phyloP scores from a whole-genome alignment of 2,797 vertebrate genomes.

The Parambassis ranga region DNA sequence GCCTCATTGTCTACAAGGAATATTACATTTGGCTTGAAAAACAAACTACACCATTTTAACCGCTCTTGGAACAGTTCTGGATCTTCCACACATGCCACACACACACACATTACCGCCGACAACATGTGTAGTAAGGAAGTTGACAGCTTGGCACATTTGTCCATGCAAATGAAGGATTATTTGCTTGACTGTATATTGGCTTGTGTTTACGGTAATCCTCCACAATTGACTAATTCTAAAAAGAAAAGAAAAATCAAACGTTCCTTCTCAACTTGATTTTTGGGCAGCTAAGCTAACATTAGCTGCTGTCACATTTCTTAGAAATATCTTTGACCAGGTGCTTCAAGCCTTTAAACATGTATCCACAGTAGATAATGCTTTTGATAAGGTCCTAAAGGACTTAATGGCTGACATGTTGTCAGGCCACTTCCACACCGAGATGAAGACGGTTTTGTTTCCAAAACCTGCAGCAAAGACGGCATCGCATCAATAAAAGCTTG shows the following conservation, averaged over 20 bases:
- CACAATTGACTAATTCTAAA: conserved; percentile 30
- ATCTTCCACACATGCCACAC: conserved; percentile 31
- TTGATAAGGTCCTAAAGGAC: too few species aligned
- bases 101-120: conserved; percentile 34
- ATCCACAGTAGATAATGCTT: too few species aligned
- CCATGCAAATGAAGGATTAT: conserved; percentile 20
- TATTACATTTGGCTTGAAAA: conserved; percentile 64
- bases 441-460: too few species aligned
- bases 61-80: conserved; percentile 48
- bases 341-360: too few species aligned
- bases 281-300: too few species aligned
- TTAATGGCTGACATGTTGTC: too few species aligned
- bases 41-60: conserved; percentile 64
- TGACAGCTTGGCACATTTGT: conserved; percentile 58
- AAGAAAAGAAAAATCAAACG: not conserved
- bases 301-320: too few species aligned
- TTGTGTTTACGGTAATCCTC: conserved; percentile 31
- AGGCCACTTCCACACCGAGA: too few species aligned
- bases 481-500: too few species aligned
- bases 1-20: conserved; percentile 69
- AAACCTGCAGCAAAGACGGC: too few species aligned
- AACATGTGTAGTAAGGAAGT: conserved; percentile 33
- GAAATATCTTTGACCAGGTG: too few species aligned
- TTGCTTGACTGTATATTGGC: conserved; percentile 30
- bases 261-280: conserved; percentile 28